A percentile compares a stretch with the other conserved stretches of the same genome.
Evolutionary conservation across 2,888 invertebrate species (phyloP).

Genomic region (Microchrysa polita): DNA sequence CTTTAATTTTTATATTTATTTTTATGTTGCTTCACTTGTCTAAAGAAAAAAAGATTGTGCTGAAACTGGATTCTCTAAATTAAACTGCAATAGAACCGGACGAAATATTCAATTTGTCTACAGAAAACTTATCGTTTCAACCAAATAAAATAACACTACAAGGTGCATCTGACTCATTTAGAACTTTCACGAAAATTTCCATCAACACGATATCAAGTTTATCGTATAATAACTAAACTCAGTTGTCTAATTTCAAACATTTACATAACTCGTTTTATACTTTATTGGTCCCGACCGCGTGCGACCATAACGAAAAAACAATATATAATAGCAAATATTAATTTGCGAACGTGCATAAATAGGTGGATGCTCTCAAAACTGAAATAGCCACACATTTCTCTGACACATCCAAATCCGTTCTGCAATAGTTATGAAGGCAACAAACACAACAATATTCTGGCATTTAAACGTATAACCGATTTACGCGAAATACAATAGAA

Average conservation of each 20-base stretch:
- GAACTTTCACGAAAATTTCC: neutral
- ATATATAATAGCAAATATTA: slow-evolving; percentile 38
- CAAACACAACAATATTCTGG: slow-evolving; percentile 64
- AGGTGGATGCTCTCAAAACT: slow-evolving; percentile 74
- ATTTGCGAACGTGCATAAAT: slow-evolving; percentile 56
- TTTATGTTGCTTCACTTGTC: no score
- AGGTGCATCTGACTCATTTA: neutral
- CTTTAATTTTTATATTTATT: no score
- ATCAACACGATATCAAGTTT: slow-evolving; percentile 1
- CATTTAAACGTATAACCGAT: slow-evolving; percentile 52
- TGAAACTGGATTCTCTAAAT: slow-evolving; percentile 1
- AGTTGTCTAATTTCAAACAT: slow-evolving; percentile 17
- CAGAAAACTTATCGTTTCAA: neutral
- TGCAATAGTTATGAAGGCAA: slow-evolving; percentile 86
- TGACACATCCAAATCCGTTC: slow-evolving; percentile 75
- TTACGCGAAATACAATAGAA: slow-evolving; percentile 42
- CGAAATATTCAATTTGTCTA: neutral
- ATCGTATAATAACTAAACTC: slow-evolving; percentile 23
- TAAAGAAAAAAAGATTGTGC: no score
- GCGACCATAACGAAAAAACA: neutral
- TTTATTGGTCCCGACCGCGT: slow-evolving; percentile 29
- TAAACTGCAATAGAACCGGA: slow-evolving; percentile 38
- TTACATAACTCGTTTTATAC: slow-evolving; percentile 25
- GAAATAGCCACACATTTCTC: slow-evolving; percentile 73
- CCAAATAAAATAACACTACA: neutral